Percentiles rank a stretch among this genome's conserved stretches.
These are phyloP conservation scores for Mungos mungo DNA, from an alignment of 2,113 vertebrate species.

Conservation along the genomic window DNA sequence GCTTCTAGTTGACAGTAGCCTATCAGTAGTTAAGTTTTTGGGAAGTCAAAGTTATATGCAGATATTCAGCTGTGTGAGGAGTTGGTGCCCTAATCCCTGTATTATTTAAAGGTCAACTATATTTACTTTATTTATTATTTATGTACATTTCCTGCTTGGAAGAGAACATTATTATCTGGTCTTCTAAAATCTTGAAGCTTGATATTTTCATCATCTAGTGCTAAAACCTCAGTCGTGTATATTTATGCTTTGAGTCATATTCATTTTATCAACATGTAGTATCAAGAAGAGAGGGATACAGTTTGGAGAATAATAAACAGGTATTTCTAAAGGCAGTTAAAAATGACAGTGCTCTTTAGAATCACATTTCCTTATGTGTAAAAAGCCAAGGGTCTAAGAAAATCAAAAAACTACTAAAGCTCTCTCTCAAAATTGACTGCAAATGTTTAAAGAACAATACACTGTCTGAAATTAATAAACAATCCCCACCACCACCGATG, in stretches of 20 bases:
- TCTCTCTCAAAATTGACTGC: slow-evolving; percentile 39
- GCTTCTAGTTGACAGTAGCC: not conserved
- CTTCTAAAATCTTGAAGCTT: not conserved
- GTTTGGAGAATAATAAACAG: not conserved
- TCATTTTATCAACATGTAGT: not conserved
- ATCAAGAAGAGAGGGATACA: not conserved
- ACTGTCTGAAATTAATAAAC: not conserved
- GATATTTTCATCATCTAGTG: not conserved
- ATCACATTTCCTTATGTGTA: not conserved
- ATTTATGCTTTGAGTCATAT: not conserved
- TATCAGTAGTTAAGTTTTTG: not conserved
- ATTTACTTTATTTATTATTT: not conserved
- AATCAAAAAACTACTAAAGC: not conserved
- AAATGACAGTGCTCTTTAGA: not conserved
- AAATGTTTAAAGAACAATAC: slow-evolving; percentile 47
- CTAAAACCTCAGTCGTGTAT: not conserved
- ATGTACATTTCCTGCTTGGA: not conserved
- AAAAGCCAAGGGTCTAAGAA: not conserved
- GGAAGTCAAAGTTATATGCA: not conserved
- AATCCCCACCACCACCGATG: not conserved
- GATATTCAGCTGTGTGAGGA: not conserved
- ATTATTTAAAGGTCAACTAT: not conserved
- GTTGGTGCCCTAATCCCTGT: not conserved
- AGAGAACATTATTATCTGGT: not conserved
- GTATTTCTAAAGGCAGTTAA: not conserved